Evolutionary conservation across 2,113 vertebrate genomes (phyloP).

Genomic region (Pseudorectes ferrugineus): DNA sequence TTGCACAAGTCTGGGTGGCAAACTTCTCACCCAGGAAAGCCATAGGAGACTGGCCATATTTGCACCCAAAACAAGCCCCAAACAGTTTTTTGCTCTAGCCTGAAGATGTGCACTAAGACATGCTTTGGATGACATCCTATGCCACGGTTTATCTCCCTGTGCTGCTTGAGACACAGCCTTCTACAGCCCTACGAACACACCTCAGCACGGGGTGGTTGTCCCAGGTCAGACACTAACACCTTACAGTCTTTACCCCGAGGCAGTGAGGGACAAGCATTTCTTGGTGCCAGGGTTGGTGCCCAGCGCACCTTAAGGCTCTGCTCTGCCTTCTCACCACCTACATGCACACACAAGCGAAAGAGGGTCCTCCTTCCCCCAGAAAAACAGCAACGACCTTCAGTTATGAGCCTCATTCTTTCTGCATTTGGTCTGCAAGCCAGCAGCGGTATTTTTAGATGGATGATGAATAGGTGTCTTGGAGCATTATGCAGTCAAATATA

Average conservation of each 20-base stretch:
- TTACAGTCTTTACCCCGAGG: background rate
- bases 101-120: background rate
- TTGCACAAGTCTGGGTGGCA: background rate
- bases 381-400: background rate
- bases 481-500: background rate
- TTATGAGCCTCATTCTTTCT: background rate
- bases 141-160: background rate
- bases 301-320: background rate
- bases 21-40: background rate
- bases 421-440: background rate
- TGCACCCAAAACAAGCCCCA: background rate
- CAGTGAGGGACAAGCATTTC: background rate
- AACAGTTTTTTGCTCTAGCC: background rate
- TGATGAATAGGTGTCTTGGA: background rate
- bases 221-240: background rate
- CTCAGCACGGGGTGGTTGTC: background rate
- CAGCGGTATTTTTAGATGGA: background rate
- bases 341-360: accelerated
- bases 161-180: background rate
- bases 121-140: background rate
- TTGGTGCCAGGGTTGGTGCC: background rate
- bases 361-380: background rate
- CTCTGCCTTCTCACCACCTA: background rate
- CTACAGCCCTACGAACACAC: accelerated
- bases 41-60: background rate